These are phyloP conservation scores for Drosophila emarginata DNA, from an alignment of 2,888 invertebrate genomes.

Conservation along the genomic window DNA sequence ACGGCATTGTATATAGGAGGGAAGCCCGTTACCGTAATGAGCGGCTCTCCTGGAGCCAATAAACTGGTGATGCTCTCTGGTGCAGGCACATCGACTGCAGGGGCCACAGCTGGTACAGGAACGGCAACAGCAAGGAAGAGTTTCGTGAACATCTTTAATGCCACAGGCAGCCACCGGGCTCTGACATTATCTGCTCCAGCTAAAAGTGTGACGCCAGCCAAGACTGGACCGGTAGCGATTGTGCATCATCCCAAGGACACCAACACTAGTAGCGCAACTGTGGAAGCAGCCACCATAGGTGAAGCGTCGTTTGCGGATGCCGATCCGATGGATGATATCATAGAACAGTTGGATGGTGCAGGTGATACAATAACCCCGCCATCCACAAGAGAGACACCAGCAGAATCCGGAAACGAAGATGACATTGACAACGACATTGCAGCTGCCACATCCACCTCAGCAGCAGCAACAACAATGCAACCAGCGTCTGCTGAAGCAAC, in stretches of 20 bases:
- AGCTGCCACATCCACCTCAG: constrained; percentile 29
- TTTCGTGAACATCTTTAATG: constrained; percentile 83
- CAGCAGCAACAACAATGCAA: not conserved
- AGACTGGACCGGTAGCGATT: constrained; percentile 20
- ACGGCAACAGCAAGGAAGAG: constrained; percentile 83
- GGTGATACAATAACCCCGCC: constrained; percentile 54
- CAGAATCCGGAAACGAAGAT: constrained; percentile 15
- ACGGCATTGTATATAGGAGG: constrained; percentile 86
- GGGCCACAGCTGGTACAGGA: constrained; percentile 18
- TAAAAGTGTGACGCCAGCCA: constrained; percentile 39
- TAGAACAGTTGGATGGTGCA: constrained; percentile 80
- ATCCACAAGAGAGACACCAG: constrained; percentile 15
- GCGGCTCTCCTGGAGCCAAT: constrained; percentile 81
- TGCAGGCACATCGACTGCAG: constrained; percentile 11
- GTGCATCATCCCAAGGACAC: constrained; percentile 35
- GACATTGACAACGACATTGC: constrained; percentile 12
- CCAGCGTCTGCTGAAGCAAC: not conserved
- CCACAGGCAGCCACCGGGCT: constrained; percentile 65
- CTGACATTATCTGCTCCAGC: constrained; percentile 68
- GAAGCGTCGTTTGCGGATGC: constrained; percentile 62
- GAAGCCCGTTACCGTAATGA: constrained; percentile 89
- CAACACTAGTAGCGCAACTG: constrained; percentile 3
- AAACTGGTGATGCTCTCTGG: constrained; percentile 83
- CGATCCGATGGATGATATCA: constrained; percentile 80
- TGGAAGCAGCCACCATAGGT: constrained; percentile 49